Percentiles rank a stretch among this genome's conserved stretches.
phyloP scores from a whole-genome alignment of 2,113 vertebrate genomes.

The Emydocephalus ijimae region DNA sequence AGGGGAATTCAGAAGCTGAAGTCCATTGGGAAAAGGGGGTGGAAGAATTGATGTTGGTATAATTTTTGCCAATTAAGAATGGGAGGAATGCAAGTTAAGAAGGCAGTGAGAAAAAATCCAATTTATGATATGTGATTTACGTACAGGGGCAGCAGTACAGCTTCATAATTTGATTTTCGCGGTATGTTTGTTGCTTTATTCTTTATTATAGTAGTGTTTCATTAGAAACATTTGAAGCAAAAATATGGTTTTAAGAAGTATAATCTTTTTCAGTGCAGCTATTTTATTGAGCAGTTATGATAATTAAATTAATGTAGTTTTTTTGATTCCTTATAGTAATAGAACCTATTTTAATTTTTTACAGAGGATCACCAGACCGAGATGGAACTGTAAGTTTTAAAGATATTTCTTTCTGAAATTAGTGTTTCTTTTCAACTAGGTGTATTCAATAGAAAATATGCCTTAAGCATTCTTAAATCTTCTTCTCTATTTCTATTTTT shows the following conservation, averaged over 20 bases:
- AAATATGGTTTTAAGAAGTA: neutral
- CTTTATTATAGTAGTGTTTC: neutral
- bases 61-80: neutral
- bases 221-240: neutral
- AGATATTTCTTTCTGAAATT: slow-evolving; percentile 11
- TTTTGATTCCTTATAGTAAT: fast-evolving
- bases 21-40: neutral
- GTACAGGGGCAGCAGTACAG: neutral
- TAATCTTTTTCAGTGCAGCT: neutral
- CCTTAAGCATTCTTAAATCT: neutral
- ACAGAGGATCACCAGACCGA: slow-evolving; percentile 93
- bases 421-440: neutral
- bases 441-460: neutral
- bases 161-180: neutral
- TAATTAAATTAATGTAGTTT: neutral
- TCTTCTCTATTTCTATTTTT: slow-evolving; percentile 24
- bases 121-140: neutral
- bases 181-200: neutral
- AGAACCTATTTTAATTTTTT: slow-evolving; percentile 41
- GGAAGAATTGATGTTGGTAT: neutral
- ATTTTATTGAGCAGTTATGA: neutral
- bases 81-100: neutral
- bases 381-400: slow-evolving; percentile 86
- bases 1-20: neutral
- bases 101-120: neutral